A percentile compares a stretch with the other conserved stretches of the same genome.
These are phyloP conservation scores for Danionella cerebrum DNA, from an alignment of 2,113 vertebrate genomes.

Conservation along the genomic window DNA sequence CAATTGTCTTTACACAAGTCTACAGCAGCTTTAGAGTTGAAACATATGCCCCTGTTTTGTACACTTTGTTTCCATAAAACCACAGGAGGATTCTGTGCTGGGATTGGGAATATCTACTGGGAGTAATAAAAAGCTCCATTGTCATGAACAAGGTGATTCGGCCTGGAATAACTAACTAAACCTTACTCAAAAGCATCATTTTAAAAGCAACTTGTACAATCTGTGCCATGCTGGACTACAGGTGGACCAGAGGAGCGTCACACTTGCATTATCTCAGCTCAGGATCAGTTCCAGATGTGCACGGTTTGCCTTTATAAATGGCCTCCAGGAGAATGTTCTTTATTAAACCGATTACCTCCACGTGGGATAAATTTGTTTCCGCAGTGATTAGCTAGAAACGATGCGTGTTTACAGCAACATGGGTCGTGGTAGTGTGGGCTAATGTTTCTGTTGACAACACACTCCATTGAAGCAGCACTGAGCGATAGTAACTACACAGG, in stretches of 20 bases:
- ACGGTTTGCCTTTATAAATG: constrained; percentile 44
- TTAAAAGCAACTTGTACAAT: background rate
- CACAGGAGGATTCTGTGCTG: constrained; percentile 19
- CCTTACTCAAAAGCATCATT: background rate
- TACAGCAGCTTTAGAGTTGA: background rate
- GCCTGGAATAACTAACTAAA: background rate
- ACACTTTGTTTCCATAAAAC: constrained; percentile 34
- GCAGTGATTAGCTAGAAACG: constrained; percentile 44
- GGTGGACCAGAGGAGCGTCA: constrained; percentile 31
- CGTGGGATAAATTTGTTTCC: constrained; percentile 43
- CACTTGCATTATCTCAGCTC: constrained; percentile 26
- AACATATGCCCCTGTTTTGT: constrained; percentile 25
- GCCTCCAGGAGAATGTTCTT: constrained; percentile 33
- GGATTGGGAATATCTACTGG: constrained; percentile 6
- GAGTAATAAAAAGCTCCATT: constrained; percentile 16
- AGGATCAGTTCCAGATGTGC: constrained; percentile 45
- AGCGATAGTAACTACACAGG: constrained; percentile 6
- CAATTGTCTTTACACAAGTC: background rate
- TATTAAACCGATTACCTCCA: constrained; percentile 42
- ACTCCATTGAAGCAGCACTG: background rate
- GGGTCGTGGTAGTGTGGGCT: constrained; percentile 19
- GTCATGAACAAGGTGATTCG: constrained; percentile 3
- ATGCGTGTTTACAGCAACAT: constrained; percentile 46
- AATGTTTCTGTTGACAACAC: constrained; percentile 31
- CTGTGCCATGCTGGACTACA: constrained; percentile 18